phyloP scores from a whole-genome alignment of 2,888 invertebrate genomes.

The Vanessa cardui region DNA sequence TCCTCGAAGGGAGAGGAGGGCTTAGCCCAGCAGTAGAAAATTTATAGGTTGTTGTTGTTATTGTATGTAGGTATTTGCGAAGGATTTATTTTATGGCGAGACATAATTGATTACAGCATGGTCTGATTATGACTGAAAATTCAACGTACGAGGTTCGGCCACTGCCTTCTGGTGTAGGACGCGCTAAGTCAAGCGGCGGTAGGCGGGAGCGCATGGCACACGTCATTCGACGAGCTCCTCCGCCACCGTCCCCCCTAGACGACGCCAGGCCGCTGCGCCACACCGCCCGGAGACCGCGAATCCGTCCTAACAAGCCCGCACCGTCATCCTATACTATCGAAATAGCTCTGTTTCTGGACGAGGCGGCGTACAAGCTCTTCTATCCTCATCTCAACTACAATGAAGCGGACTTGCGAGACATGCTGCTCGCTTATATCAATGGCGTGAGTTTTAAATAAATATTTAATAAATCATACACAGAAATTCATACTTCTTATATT shows the following conservation, averaged over 20 bases:
- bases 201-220: constrained; percentile 74
- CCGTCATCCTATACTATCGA: constrained; percentile 84
- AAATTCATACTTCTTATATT: background rate
- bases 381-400: constrained; percentile 86
- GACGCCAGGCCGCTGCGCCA: constrained; percentile 67
- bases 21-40: too few species aligned
- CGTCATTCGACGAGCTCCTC: constrained; percentile 81
- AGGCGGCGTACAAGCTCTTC: constrained; percentile 87
- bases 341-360: constrained; percentile 89
- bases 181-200: constrained; percentile 60
- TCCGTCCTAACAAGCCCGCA: constrained; percentile 50
- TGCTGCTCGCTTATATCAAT: constrained; percentile 90
- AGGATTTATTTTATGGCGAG: background rate
- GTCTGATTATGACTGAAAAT: constrained; percentile 86
- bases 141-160: constrained; percentile 88
- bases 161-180: constrained; percentile 67
- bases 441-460: constrained; percentile 79
- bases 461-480: background rate
- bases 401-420: constrained; percentile 86
- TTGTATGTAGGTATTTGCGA: too few species aligned
- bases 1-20: too few species aligned
- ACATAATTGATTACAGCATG: constrained; percentile 78
- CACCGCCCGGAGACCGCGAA: constrained; percentile 57
- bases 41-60: too few species aligned
- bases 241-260: constrained; percentile 68